A percentile compares a stretch with the other conserved stretches of the same genome.
Evolutionary conservation across 2,888 invertebrate genomes (phyloP).

Genomic region (Xestia xanthographa): DNA sequence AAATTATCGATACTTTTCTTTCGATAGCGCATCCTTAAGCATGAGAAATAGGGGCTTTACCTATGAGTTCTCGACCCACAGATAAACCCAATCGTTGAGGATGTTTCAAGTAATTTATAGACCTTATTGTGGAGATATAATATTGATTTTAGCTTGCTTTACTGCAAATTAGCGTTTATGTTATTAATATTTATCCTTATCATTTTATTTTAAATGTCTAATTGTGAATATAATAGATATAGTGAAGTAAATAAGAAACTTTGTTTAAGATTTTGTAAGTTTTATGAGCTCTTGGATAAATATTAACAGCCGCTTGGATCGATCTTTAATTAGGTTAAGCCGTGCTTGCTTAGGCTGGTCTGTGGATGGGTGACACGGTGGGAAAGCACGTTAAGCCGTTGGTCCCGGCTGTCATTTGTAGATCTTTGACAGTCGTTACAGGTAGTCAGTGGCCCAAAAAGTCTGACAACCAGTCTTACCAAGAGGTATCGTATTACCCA

Average conservation of each 20-base stretch:
- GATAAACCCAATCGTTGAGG: not conserved
- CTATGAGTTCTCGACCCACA: not conserved
- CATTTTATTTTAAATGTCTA: not conserved
- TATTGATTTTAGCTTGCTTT: not conserved
- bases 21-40: constrained; percentile 3
- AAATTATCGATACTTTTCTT: constrained; percentile 18
- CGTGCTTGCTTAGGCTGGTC: too few species aligned
- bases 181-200: constrained; percentile 3
- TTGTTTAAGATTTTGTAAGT: not conserved
- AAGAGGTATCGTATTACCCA: too few species aligned
- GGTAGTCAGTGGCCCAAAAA: too few species aligned
- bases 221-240: not conserved
- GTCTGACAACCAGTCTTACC: too few species aligned
- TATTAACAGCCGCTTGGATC: too few species aligned
- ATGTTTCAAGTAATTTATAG: not conserved
- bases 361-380: too few species aligned
- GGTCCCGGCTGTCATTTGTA: too few species aligned
- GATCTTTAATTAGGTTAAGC: too few species aligned
- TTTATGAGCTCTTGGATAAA: too few species aligned
- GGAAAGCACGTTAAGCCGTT: too few species aligned
- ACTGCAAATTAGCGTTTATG: not conserved
- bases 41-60: constrained; percentile 3
- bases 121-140: not conserved
- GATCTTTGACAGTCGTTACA: too few species aligned
- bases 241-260: not conserved